A percentile compares a stretch with the other conserved stretches of the same genome.
phyloP scores from a whole-genome alignment of 2,888 invertebrate genomes.

The Harpalus rufipes region DNA sequence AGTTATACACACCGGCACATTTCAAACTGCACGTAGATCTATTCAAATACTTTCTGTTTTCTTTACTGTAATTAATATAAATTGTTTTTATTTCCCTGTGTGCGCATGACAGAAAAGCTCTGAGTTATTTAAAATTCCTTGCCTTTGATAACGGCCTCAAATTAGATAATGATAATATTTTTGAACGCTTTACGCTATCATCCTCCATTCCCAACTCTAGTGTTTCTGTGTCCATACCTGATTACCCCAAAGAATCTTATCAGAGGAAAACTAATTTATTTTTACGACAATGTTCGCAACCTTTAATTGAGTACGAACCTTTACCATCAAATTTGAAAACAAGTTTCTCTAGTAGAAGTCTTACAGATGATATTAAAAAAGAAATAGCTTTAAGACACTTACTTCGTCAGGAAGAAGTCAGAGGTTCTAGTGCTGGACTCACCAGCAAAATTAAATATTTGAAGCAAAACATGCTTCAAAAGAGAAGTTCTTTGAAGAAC shows the following conservation, averaged over 20 bases:
- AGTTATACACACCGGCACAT: conserved; percentile 20
- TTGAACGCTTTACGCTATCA: conserved; percentile 67
- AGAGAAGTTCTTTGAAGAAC: conserved; percentile 81
- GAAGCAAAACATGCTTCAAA: conserved; percentile 82
- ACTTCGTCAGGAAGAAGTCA: conserved; percentile 81
- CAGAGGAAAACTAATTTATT: conserved; percentile 45
- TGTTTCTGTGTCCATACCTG: conserved; percentile 62
- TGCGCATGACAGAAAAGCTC: conserved; percentile 73
- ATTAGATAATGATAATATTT: conserved; percentile 69
- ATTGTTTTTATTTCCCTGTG: conserved; percentile 68
- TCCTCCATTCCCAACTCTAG: conserved; percentile 46
- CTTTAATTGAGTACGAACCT: conserved; percentile 51
- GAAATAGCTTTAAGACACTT: conserved; percentile 71
- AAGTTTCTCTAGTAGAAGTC: conserved; percentile 59
- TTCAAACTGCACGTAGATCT: conserved; percentile 20
- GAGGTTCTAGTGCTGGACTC: conserved; percentile 77
- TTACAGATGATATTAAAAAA: conserved; percentile 74
- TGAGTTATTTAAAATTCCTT: conserved; percentile 76
- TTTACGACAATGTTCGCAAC: conserved; percentile 57
- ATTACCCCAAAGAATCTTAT: conserved; percentile 62
- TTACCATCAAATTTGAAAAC: conserved; percentile 42
- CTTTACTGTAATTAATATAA: conserved; percentile 68
- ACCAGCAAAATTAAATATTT: conserved; percentile 82
- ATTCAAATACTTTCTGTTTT: conserved; percentile 67
- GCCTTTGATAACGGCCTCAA: conserved; percentile 75